phyloP scores from a whole-genome alignment of 2,113 vertebrate genomes.

The Rostratula benghalensis region DNA sequence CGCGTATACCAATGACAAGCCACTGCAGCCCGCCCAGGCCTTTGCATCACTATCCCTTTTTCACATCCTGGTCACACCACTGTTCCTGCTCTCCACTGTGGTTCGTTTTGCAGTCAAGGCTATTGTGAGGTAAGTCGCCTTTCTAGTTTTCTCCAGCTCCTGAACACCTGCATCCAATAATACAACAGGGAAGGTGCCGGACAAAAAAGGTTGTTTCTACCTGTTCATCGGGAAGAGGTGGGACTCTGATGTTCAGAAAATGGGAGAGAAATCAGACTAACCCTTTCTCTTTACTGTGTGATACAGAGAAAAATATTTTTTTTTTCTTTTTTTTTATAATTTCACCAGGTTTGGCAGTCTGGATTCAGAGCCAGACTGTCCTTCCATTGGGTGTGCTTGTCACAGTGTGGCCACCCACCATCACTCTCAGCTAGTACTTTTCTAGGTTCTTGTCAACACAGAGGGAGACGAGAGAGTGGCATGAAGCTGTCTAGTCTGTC shows the following conservation, averaged over 20 bases:
- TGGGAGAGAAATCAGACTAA: neutral
- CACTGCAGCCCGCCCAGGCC: conserved; percentile 82
- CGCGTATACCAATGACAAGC: conserved; percentile 58
- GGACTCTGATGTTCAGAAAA: neutral
- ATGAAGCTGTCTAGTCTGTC: neutral
- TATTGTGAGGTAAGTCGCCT: conserved; percentile 83
- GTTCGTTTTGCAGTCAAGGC: conserved; percentile 97
- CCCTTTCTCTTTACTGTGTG: neutral
- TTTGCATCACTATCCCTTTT: conserved; percentile 93
- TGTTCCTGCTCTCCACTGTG: conserved; percentile 96
- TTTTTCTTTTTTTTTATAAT: neutral
- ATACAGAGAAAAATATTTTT: neutral
- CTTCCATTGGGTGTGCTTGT: neutral
- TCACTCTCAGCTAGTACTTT: accelerated
- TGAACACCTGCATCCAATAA: accelerated
- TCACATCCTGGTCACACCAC: conserved; percentile 93
- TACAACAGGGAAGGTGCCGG: neutral
- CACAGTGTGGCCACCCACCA: neutral
- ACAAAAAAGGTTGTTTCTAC: neutral
- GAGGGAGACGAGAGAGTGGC: neutral
- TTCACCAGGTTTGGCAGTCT: neutral
- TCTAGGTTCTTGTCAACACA: neutral
- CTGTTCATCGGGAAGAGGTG: accelerated
- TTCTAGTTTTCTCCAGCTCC: neutral
- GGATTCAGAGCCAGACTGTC: neutral